Base-by-base conservation (phyloP, 2,888 invertebrate genomes). In the Chloromyia formosa region DNA sequence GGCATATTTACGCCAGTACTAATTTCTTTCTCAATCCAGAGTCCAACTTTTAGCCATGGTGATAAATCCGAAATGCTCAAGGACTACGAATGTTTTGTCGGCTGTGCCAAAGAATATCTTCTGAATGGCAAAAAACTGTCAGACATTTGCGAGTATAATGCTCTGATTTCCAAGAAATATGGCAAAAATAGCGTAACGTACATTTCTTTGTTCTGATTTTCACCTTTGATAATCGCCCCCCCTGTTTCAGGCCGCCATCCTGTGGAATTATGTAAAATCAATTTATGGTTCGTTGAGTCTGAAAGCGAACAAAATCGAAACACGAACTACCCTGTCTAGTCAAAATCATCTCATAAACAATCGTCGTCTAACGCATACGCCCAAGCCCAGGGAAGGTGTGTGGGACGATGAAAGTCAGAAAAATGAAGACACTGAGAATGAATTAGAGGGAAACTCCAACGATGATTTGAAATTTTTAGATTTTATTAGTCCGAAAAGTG, bases 61-160 rank as follows among this genome's bases (percentile, higher is more conserved):
- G 18, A 74, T 18, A 80, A 80, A 14, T 75, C 78, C 0, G 76
- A 60, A 2, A n/a, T 79, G 0, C 76, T 84, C 4, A 83, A 83
- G 10, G 85, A 85, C 71, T 83, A 83, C 64, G 82, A 83, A 72
- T 82, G 87, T 81, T 91, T 94, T 80, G 88, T 91, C 78, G 88
- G 89, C 71, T 92, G 94, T 81, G 96, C 97, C 0, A 87, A 88
- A 79, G 88, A 89, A 77, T 96, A 97, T 84, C 84, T 91, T 75
- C 86, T 97, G 69, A 88, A 87, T 53, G 96, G 96, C 1, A 89
- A 88, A 80, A 87, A 91, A 75, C 87, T 96, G 73, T 89, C 91
- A 54, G 94, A 94, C 79, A 88, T 97, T 64, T 97, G 97, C 81
- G 92, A 92, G 75, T 93, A 96, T 82, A 98, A 98, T 87, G 93